Percentiles rank a stretch among this genome's conserved stretches.
phyloP scores from a whole-genome alignment of 2,113 vertebrate genomes.

The Cnemophilus loriae region DNA sequence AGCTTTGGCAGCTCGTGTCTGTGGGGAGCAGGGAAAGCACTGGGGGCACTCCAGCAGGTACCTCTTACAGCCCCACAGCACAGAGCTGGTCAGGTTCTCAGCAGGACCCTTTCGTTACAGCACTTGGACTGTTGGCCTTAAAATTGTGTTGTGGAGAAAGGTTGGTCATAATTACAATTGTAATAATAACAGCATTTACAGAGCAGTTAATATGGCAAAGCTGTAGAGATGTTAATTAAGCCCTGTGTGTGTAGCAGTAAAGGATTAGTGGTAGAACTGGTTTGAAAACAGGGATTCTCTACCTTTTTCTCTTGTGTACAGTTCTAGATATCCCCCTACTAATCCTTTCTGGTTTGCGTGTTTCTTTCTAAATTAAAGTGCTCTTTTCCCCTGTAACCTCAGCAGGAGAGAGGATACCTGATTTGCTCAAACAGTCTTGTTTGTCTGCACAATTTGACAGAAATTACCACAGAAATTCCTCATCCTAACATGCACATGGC shows the following conservation, averaged over 20 bases:
- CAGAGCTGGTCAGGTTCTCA: not conserved
- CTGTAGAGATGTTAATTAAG: not conserved
- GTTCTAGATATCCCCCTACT: not conserved
- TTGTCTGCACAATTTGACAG: not conserved
- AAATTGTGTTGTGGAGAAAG: not conserved
- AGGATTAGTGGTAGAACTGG: constrained; percentile 12
- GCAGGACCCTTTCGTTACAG: not conserved
- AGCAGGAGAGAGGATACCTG: not conserved
- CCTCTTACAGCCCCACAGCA: not conserved
- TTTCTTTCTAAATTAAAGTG: not conserved
- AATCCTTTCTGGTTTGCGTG: not conserved
- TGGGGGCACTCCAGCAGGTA: not conserved
- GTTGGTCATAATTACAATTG: not conserved
- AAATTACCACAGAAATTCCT: not conserved
- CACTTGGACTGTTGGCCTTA: not conserved
- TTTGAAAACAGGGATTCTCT: constrained; percentile 30
- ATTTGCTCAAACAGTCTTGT: not conserved
- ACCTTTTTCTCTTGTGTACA: not conserved
- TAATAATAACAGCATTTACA: not conserved
- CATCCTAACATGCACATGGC: rapidly evolving
- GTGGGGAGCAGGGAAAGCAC: not conserved
- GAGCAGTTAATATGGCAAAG: not conserved
- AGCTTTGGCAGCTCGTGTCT: not conserved
- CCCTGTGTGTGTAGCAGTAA: not conserved
- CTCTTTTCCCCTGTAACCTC: not conserved